Conservation (phyloP, 2,113 vertebrate species). For the Sakesphorus luctuosus region DNA sequence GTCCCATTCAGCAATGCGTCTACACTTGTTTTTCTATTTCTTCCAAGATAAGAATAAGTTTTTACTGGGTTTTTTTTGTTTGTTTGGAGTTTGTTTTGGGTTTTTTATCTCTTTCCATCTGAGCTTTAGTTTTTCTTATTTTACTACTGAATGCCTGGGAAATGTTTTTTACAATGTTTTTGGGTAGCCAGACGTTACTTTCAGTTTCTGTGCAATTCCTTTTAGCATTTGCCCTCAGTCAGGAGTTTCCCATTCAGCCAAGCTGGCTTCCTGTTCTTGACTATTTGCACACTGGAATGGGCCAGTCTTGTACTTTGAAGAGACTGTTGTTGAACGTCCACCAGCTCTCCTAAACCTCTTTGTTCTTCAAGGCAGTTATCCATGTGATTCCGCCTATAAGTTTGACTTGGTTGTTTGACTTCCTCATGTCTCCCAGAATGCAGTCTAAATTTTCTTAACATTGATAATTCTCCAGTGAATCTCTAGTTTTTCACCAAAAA, state of each 20-base stretch:
- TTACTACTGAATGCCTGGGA: background rate
- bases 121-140: background rate
- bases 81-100: too few species aligned
- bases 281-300: background rate
- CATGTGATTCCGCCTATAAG: background rate
- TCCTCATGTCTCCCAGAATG: background rate
- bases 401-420: background rate
- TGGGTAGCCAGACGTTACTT: background rate
- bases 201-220: background rate
- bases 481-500: background rate
- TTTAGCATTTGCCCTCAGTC: background rate
- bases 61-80: background rate
- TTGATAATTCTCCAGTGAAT: background rate
- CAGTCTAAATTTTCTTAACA: background rate
- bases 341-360: background rate
- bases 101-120: background rate
- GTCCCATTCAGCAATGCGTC: background rate
- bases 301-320: background rate
- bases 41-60: background rate
- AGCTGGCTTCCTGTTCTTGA: background rate
- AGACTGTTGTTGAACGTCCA: background rate
- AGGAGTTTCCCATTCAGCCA: background rate
- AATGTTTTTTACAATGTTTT: background rate
- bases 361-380: background rate
- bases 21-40: background rate